Evolutionary conservation across 2,797 vertebrate species (phyloP).

Genomic region (Pogonophryne albipinna): DNA sequence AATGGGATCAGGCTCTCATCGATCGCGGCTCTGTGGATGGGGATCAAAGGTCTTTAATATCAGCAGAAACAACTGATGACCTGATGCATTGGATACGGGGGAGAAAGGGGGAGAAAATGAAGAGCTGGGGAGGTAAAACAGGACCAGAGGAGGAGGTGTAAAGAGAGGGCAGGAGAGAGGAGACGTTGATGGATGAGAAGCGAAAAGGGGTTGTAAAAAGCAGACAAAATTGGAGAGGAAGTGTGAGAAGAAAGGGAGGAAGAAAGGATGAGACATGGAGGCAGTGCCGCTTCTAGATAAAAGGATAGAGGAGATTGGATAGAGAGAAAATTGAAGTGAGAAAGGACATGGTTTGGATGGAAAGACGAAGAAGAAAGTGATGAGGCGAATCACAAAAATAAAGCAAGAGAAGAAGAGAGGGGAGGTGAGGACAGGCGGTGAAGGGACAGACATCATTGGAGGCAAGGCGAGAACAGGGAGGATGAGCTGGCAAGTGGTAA

Average conservation of each 20-base stretch:
- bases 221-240: background rate
- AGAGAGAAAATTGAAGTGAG: background rate
- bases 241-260: too few species aligned
- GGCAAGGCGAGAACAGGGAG: background rate
- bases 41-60: slow-evolving; percentile 55
- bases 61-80: slow-evolving; percentile 36
- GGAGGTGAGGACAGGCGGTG: background rate
- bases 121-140: background rate
- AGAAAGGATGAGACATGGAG: too few species aligned
- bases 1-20: slow-evolving; percentile 44
- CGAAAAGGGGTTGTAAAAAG: background rate
- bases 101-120: background rate
- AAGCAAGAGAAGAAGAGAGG: background rate
- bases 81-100: slow-evolving; percentile 4
- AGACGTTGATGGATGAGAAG: background rate
- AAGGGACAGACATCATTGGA: background rate
- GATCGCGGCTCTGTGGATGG: slow-evolving; percentile 38
- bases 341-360: background rate
- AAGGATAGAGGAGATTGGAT: too few species aligned
- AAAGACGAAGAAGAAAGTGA: background rate
- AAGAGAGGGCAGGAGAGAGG: background rate
- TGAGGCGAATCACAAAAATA: background rate
- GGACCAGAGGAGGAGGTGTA: background rate
- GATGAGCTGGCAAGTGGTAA: background rate
- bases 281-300: too few species aligned